Evolutionary conservation across 2,888 invertebrate species (phyloP).

Genomic region (Agrochola lychnidis): DNA sequence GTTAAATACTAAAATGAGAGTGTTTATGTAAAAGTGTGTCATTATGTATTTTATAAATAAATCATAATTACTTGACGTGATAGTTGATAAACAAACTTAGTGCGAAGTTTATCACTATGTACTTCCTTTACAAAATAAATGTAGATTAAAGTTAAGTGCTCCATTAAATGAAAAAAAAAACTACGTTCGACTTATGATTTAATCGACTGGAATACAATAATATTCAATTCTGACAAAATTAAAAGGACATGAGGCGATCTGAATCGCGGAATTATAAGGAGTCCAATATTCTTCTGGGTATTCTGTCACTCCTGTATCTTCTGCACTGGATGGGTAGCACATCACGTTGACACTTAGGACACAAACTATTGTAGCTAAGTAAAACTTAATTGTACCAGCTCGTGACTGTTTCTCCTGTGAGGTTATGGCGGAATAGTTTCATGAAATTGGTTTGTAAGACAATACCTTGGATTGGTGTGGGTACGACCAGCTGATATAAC

Average conservation of each 20-base stretch:
- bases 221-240: constrained; percentile 5
- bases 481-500: no score
- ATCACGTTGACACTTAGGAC: not conserved
- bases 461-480: no score
- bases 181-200: constrained; percentile 17
- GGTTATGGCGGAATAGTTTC: not conserved
- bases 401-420: not conserved
- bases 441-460: not conserved
- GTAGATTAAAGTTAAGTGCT: not conserved
- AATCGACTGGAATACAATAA: constrained; percentile 22
- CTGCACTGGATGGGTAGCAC: not conserved
- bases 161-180: not conserved
- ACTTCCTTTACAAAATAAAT: not conserved
- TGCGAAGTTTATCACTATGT: not conserved
- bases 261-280: not conserved
- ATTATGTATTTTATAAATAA: not conserved
- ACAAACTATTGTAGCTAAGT: not conserved
- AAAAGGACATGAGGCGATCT: not conserved
- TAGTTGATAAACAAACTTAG: not conserved
- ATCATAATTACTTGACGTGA: not conserved
- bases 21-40: constrained; percentile 15
- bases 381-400: constrained; percentile 8
- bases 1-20: constrained; percentile 6
- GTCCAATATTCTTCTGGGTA: not conserved
- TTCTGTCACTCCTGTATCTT: not conserved